Evolutionary conservation across 1,140 invertebrate genomes (phyloP).

Genomic region (Lordiphosa collinella): DNA sequence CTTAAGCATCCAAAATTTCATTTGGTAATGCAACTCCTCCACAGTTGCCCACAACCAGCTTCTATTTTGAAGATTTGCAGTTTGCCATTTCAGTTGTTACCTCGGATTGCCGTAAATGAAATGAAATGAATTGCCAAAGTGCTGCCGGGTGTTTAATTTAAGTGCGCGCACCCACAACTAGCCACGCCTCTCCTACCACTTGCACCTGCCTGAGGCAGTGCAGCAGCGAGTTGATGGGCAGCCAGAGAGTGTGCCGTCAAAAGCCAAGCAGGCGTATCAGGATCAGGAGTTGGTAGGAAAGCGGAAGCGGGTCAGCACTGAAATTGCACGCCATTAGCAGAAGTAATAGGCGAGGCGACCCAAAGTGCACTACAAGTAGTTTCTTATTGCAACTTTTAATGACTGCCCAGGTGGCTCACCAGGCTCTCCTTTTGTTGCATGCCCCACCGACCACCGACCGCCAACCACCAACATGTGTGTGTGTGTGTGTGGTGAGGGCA

Average conservation of each 20-base stretch:
- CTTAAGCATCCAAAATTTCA: too few species aligned
- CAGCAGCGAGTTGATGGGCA: neutral
- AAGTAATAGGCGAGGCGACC: conserved; percentile 72
- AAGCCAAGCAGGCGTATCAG: conserved; percentile 11
- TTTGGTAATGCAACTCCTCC: too few species aligned
- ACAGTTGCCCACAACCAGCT: conserved; percentile 41
- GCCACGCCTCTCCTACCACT: neutral
- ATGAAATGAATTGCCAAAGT: conserved; percentile 67
- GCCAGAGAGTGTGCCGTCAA: conserved; percentile 10
- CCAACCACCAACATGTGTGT: too few species aligned
- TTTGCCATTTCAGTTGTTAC: conserved; percentile 8
- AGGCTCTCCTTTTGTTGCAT: too few species aligned
- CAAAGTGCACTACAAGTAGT: conserved; percentile 57
- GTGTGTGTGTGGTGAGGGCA: too few species aligned
- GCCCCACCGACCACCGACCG: too few species aligned
- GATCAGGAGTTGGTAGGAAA: neutral
- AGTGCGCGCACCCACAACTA: conserved; percentile 38
- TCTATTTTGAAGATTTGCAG: conserved; percentile 40
- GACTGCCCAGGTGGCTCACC: conserved; percentile 1
- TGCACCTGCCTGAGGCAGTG: neutral
- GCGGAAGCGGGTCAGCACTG: conserved; percentile 10
- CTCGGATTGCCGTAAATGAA: conserved; percentile 16
- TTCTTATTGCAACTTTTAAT: conserved; percentile 61
- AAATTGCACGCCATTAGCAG: conserved; percentile 71
- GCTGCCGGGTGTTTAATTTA: conserved; percentile 67